Evolutionary conservation across 1,140 invertebrate genomes (phyloP), one percentile per base, ranked within the genome.

Genomic region (Saccostrea glomerata): DNA sequence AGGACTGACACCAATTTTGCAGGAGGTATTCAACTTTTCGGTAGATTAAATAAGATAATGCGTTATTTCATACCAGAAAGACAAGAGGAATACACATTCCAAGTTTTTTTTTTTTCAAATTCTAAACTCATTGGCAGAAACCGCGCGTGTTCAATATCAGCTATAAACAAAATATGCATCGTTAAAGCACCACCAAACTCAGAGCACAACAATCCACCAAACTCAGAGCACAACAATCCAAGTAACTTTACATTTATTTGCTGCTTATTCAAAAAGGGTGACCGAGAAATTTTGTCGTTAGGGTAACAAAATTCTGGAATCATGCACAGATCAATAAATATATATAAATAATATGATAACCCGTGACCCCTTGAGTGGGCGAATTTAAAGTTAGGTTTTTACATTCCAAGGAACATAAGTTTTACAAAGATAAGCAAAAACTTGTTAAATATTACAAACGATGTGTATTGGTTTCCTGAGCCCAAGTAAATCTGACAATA

Each of bases 11-110:
- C 0, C 30, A 36, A 36, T 36, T 36, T 2, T 36, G 30, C 30
- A 36, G 30, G 30, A 36, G 30, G 30, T 36, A n/a, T 77, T 77
- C 25, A 77, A 77, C 70, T 77, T 77, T 77, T 77, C 70, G 70
- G 70, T 77, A 77, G 70, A 77, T 77, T 77, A 36, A 77, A 77
- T 77, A 36, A 77, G 70, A 77, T 77, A 77, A 77, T 77, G 70
- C 70, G 25, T 77, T 25, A 77, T 77, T 77, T 36, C 70, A 77
- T 36, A 36, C 30, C 1, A 36, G 12, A n/a, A n/a, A 77, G 70
- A 36, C 70, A 77, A 36, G 70, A 77, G 70, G 70, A 73, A 73
- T 36, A 30, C 70, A 73, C 25, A 30, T 73, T 73, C 66, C 25
- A 77, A 77, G 58, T 20, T 30, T 77, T 77, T 36, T n/a, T n/a